Percentiles rank a stretch among this genome's conserved stretches.
These are phyloP conservation scores for Graptemys geographica DNA, from an alignment of 2,797 vertebrate genomes.

Conservation along the genomic window DNA sequence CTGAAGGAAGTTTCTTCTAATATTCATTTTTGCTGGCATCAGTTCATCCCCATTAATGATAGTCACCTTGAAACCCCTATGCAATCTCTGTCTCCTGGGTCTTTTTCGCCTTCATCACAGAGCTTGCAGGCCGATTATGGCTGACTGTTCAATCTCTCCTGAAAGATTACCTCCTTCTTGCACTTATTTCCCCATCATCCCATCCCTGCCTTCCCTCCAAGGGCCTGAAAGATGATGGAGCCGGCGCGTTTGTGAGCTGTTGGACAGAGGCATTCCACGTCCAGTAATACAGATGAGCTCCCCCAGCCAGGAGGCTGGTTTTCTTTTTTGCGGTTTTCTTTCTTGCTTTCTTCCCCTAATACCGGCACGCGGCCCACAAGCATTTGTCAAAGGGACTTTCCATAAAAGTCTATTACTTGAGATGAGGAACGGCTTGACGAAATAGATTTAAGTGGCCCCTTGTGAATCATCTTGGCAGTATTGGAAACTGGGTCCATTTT, in stretches of 20 bases:
- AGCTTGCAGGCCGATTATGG: neutral
- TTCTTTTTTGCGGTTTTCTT: neutral
- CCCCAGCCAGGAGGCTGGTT: too few species aligned
- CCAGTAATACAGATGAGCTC: neutral
- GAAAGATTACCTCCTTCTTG: neutral
- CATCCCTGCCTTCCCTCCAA: neutral
- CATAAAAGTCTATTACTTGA: constrained; percentile 62
- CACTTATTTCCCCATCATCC: neutral
- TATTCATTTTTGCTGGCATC: neutral
- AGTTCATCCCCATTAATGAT: neutral
- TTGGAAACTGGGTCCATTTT: constrained; percentile 55
- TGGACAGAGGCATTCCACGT: neutral
- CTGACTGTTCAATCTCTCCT: neutral
- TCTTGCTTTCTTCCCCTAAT: neutral
- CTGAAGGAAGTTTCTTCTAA: neutral
- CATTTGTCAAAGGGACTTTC: constrained; percentile 56
- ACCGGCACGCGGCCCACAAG: neutral
- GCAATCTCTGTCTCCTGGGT: neutral
- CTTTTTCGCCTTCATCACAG: neutral
- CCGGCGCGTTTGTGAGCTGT: neutral
- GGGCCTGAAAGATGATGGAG: neutral
- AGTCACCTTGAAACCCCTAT: neutral
- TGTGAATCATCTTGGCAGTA: constrained; percentile 72
- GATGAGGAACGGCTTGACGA: constrained; percentile 66
- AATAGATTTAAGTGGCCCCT: constrained; percentile 61